Percentiles rank a stretch among this genome's conserved stretches.
Conservation (phyloP, 2,888 invertebrate species). For the Heliconius cydno region DNA sequence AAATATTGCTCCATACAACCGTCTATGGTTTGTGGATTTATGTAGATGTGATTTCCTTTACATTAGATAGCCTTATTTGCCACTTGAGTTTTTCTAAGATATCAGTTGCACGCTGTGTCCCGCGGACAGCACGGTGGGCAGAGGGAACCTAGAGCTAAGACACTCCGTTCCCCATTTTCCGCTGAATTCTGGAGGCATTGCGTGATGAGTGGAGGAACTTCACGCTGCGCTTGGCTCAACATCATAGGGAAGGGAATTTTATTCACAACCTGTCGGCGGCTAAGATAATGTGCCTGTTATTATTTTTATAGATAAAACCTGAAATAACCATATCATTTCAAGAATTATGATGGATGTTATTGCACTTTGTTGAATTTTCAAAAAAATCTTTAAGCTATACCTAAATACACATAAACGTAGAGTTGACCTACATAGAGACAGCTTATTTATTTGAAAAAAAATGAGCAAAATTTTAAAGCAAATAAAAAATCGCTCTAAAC, state of each 20-base stretch:
- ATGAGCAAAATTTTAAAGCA: not conserved
- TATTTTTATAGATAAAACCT: not conserved
- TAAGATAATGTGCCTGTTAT: not conserved
- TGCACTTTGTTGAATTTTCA: not conserved
- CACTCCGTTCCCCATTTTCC: too few relatives aligned
- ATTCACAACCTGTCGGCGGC: not conserved
- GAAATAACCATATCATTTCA: not conserved
- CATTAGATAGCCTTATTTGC: not conserved
- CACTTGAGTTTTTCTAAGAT: not conserved
- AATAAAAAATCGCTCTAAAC: conserved; percentile 13
- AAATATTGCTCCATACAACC: conserved; percentile 21
- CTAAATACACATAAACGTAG: not conserved
- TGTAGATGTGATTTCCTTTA: conserved; percentile 1
- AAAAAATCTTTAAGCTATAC: conserved; percentile 12
- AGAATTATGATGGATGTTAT: not conserved
- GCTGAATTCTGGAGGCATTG: too few relatives aligned
- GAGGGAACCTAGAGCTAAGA: too few relatives aligned
- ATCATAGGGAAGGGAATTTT: not conserved
- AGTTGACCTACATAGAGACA: conserved; percentile 22
- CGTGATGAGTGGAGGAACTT: not conserved
- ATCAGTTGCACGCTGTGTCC: not conserved
- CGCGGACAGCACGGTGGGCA: not conserved
- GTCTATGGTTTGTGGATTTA: conserved; percentile 7
- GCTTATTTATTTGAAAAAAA: conserved; percentile 30
- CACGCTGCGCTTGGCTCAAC: not conserved